phyloP scores from a whole-genome alignment of 2,888 invertebrate genomes.

The Agapostemon virescens region DNA sequence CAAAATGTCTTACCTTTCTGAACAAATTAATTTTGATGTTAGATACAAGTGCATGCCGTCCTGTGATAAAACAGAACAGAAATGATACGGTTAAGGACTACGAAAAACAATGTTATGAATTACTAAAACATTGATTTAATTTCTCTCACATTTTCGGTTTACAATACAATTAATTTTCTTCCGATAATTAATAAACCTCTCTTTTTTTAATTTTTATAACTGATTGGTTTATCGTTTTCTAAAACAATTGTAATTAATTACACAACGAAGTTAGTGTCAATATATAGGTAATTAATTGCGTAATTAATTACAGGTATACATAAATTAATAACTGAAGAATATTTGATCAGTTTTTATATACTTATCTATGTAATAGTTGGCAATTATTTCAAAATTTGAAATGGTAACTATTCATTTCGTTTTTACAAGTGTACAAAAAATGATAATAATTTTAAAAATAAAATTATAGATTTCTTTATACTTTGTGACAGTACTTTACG shows the following conservation, averaged over 20 bases:
- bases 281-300: conserved; percentile 46
- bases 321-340: conserved; percentile 44
- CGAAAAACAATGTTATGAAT: conserved; percentile 32
- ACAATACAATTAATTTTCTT: conserved; percentile 24
- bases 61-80: conserved; percentile 68
- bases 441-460: conserved; percentile 10
- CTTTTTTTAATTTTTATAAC: conserved; percentile 34
- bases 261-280: conserved; percentile 44
- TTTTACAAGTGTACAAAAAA: conserved; percentile 17
- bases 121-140: conserved; percentile 28
- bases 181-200: conserved; percentile 16
- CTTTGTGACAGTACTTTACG: conserved; percentile 18
- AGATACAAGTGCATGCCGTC: conserved; percentile 78
- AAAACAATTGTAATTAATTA: conserved; percentile 47
- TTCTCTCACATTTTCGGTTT: conserved; percentile 34
- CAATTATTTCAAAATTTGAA: conserved; percentile 5
- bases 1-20: conserved; percentile 28
- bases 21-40: conserved; percentile 68
- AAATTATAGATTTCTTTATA: conserved; percentile 7
- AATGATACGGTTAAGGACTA: conserved; percentile 50
- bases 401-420: not conserved
- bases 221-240: conserved; percentile 25
- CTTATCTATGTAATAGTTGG: not conserved
- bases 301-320: conserved; percentile 43
- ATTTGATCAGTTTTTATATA: conserved; percentile 25